Percentiles rank a stretch among this genome's conserved stretches.
Evolutionary conservation across 2,797 vertebrate genomes (phyloP).

Genomic region (Leuciscus waleckii): DNA sequence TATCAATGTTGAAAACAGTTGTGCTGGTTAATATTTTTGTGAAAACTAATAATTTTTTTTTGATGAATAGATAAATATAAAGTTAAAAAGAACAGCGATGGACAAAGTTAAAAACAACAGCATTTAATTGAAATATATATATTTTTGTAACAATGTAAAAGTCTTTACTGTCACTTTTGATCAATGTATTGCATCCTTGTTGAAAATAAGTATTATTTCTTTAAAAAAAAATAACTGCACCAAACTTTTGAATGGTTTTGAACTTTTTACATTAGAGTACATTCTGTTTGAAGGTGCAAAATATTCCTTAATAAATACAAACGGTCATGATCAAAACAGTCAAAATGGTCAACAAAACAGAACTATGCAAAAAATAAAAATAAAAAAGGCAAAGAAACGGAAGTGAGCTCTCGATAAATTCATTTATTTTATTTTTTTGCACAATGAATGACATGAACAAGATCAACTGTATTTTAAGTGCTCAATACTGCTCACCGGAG

Average conservation of each 20-base stretch:
- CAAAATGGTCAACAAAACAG: no score
- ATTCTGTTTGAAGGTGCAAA: neutral
- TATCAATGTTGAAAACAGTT: neutral
- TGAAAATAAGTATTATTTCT: neutral
- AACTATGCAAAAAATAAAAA: neutral
- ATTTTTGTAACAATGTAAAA: neutral
- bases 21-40: no score
- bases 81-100: no score
- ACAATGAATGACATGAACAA: constrained; percentile 99
- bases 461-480: constrained; percentile 97
- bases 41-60: no score
- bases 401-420: constrained; percentile 80
- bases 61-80: no score
- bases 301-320: neutral
- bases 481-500: constrained; percentile 96
- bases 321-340: no score
- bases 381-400: constrained; percentile 7
- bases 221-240: no score
- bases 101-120: neutral
- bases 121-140: neutral
- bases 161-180: neutral
- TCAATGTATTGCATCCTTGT: neutral
- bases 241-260: neutral
- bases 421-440: constrained; percentile 96
- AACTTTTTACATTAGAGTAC: neutral